Percentiles rank a stretch among this genome's conserved stretches.
Conservation (phyloP, 1,140 invertebrate genomes). For the Meloidogyne chitwoodi region DNA sequence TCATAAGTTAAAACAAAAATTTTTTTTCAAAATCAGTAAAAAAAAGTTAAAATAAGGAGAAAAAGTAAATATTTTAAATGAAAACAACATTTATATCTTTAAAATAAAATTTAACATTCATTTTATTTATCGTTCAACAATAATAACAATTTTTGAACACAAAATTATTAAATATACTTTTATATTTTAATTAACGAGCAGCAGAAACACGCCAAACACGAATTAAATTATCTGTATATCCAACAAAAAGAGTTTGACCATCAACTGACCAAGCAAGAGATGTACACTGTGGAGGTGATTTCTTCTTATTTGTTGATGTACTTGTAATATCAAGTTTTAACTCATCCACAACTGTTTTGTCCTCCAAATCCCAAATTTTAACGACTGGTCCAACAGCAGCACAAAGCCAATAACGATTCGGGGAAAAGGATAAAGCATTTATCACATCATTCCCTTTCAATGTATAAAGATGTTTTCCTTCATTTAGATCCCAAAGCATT, state of each 20-base stretch:
- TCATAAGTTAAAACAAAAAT: too few species aligned
- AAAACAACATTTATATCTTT: too few species aligned
- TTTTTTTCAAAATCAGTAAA: too few species aligned
- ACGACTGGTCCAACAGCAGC: constrained; percentile 95
- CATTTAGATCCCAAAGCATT: constrained; percentile 99
- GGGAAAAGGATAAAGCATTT: constrained; percentile 95
- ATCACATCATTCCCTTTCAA: constrained; percentile 97
- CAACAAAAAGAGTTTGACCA: constrained; percentile 96
- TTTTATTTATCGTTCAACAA: constrained; percentile 15
- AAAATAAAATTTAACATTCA: constrained; percentile 4
- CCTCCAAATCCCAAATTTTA: constrained; percentile 99
- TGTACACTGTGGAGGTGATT: constrained; percentile 80
- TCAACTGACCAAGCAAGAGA: constrained; percentile 98
- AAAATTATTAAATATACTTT: constrained; percentile 5
- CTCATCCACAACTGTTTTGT: constrained; percentile 98
- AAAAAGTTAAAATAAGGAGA: too few species aligned
- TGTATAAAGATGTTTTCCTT: constrained; percentile 97
- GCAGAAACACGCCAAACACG: constrained; percentile 90
- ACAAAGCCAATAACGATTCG: constrained; percentile 99
- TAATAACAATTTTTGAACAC: constrained; percentile 7
- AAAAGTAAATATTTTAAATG: too few species aligned
- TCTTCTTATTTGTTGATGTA: constrained; percentile 66
- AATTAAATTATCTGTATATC: constrained; percentile 96
- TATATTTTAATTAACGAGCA: background rate
- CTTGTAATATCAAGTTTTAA: constrained; percentile 85